phyloP scores from a whole-genome alignment of 2,888 invertebrate genomes.

The Nomada flava region DNA sequence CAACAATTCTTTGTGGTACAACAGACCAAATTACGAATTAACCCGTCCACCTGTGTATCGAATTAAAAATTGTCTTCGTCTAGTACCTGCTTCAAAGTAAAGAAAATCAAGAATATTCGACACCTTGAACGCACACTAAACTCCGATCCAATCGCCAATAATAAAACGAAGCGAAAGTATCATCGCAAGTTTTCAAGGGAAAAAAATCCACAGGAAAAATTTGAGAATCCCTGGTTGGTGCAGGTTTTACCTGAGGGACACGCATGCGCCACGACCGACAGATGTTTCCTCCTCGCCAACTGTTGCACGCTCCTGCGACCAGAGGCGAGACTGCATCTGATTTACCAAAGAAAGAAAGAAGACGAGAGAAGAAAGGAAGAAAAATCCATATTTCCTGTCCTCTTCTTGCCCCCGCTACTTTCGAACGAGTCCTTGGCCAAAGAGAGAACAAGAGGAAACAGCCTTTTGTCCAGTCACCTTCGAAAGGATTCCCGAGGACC shows the following conservation, averaged over 20 bases:
- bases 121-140: background rate
- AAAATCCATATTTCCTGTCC: conserved; percentile 59
- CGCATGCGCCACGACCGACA: conserved; percentile 80
- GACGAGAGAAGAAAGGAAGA: conserved; percentile 58
- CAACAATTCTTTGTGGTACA: too few species aligned
- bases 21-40: too few species aligned
- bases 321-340: conserved; percentile 76
- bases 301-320: conserved; percentile 77
- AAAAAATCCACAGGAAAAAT: conserved; percentile 49
- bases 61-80: too few species aligned
- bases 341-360: conserved; percentile 74
- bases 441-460: background rate
- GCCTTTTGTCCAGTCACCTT: conserved; percentile 43
- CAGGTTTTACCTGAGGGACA: conserved; percentile 77
- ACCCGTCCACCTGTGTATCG: too few species aligned
- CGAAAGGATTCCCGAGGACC: conserved; percentile 43
- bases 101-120: too few species aligned
- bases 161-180: too few species aligned
- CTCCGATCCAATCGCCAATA: background rate
- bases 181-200: background rate
- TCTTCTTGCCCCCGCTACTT: conserved; percentile 11
- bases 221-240: conserved; percentile 79
- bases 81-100: too few species aligned
- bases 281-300: conserved; percentile 83
- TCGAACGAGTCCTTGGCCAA: background rate